A percentile compares a stretch with the other conserved stretches of the same genome.
These are phyloP conservation scores for Andinoacara biseriatus DNA, from an alignment of 2,113 vertebrate genomes.

Conservation along the genomic window DNA sequence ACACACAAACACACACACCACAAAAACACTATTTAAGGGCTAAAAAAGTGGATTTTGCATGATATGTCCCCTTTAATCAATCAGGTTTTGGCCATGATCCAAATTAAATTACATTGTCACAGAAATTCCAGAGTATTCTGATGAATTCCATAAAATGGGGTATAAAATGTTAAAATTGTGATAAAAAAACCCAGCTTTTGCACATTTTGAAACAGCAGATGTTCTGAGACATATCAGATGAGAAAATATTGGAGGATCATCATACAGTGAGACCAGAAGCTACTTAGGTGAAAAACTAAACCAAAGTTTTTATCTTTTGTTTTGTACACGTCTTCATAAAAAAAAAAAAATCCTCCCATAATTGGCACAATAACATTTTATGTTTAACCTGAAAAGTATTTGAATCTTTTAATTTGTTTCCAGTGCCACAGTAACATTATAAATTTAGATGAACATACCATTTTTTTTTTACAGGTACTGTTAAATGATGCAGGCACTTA, in stretches of 20 bases:
- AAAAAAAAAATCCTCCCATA: background rate
- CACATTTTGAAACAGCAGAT: background rate
- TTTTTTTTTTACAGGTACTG: background rate
- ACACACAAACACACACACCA: no score
- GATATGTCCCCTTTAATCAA: no score
- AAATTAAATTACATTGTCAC: background rate
- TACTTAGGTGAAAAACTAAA: background rate
- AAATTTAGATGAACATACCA: background rate
- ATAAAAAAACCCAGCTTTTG: background rate
- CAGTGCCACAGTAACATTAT: background rate
- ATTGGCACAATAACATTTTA: background rate
- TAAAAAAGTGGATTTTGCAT: no score
- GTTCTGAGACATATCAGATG: background rate
- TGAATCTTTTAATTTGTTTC: background rate
- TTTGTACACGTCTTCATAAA: background rate
- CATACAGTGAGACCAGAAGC: background rate
- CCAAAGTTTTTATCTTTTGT: background rate
- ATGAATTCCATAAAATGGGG: background rate
- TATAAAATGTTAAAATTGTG: background rate
- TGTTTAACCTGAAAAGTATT: background rate
- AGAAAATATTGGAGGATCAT: background rate
- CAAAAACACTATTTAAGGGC: no score
- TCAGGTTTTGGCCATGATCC: background rate
- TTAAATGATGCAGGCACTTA: background rate
- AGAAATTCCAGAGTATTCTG: background rate